phyloP scores from a whole-genome alignment of 2,888 invertebrate genomes.

The Macrophya alboannulata region DNA sequence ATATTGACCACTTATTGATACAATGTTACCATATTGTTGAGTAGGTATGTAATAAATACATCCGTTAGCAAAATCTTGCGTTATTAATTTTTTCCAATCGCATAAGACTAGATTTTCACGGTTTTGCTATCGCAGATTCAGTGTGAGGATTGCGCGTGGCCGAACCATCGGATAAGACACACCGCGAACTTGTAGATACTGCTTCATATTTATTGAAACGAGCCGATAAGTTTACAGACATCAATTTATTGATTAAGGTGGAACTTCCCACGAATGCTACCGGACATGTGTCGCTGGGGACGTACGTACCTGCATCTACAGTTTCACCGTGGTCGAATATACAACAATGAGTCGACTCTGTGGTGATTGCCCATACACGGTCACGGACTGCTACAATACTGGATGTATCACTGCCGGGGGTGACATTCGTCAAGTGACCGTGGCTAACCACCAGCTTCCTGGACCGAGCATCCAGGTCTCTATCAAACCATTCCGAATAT shows the following conservation, averaged over 20 bases:
- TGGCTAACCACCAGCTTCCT: slow-evolving; percentile 70
- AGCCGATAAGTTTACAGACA: background rate
- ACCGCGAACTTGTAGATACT: background rate
- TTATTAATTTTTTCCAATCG: background rate
- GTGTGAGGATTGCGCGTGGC: background rate
- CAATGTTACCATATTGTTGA: background rate
- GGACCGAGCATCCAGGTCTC: slow-evolving; percentile 71
- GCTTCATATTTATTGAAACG: background rate
- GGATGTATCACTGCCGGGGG: slow-evolving; percentile 72
- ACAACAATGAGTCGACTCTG: slow-evolving; percentile 71
- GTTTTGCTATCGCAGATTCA: background rate
- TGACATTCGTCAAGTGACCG: slow-evolving; percentile 66
- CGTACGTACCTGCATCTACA: slow-evolving; percentile 66
- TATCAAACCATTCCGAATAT: slow-evolving; percentile 27
- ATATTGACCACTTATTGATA: background rate
- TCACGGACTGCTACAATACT: slow-evolving; percentile 62
- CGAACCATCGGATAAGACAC: background rate
- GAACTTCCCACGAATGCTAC: slow-evolving; percentile 66
- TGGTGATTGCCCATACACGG: slow-evolving; percentile 67
- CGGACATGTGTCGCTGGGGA: slow-evolving; percentile 66
- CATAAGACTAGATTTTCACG: background rate
- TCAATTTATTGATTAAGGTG: slow-evolving; percentile 59
- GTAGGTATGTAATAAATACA: background rate
- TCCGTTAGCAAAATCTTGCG: no score
- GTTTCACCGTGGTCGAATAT: slow-evolving; percentile 67